Evolutionary conservation across 2,888 invertebrate genomes (phyloP).

Genomic region (Zele albiditarsus): DNA sequence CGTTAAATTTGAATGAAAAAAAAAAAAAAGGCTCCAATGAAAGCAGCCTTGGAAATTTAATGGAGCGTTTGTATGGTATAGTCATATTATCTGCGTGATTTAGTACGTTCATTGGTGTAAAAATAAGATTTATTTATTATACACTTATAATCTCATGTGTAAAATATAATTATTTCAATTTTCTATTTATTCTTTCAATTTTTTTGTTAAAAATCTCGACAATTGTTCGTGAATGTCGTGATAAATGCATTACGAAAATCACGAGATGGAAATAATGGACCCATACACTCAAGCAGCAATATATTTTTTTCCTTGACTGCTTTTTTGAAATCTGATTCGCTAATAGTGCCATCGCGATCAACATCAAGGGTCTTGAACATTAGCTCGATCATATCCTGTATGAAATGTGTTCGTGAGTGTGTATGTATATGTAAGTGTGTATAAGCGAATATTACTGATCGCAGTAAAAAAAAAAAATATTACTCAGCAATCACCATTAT

Average conservation of each 20-base stretch:
- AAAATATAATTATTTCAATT: neutral
- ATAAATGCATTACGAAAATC: conserved; percentile 63
- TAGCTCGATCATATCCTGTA: conserved; percentile 76
- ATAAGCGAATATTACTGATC: neutral
- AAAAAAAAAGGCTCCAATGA: neutral
- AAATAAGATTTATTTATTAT: conserved; percentile 42
- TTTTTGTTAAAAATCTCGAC: conserved; percentile 27
- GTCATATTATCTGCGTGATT: conserved; percentile 64
- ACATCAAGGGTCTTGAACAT: conserved; percentile 76
- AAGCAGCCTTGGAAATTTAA: conserved; percentile 58
- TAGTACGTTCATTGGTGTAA: conserved; percentile 54
- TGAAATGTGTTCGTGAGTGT: neutral
- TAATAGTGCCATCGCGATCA: conserved; percentile 77
- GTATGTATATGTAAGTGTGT: neutral
- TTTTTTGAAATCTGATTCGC: conserved; percentile 73
- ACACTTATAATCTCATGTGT: neutral
- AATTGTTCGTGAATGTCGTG: conserved; percentile 60
- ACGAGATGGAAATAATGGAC: conserved; percentile 67
- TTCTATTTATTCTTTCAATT: neutral
- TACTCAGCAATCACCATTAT: conserved; percentile 18
- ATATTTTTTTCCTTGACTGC: conserved; percentile 71
- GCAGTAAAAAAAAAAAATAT: neutral
- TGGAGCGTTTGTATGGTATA: conserved; percentile 57
- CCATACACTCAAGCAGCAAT: conserved; percentile 65
- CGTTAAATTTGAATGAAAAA: conserved; percentile 48